Base-by-base conservation (phyloP, 2,797 vertebrate species). In the Enteromius fasciolatus region DNA sequence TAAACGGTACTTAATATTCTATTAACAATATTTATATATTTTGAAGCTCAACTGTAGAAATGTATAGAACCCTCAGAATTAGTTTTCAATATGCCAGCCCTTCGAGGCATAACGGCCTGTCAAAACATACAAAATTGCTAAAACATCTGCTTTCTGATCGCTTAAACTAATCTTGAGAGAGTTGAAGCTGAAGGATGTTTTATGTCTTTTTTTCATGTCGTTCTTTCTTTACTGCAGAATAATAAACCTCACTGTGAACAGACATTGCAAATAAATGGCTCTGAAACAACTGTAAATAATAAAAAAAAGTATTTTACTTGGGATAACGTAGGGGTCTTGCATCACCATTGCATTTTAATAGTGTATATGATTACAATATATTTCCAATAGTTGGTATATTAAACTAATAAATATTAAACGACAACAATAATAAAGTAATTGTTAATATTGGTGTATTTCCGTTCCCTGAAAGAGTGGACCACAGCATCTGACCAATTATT, bases 141-240 rank as follows among this genome's bases (percentile, higher is more conserved):
- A 67, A 82, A 67, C 72, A 82, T 28, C 48, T 75, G 80, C 48
- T 76, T 33, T 67, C 23, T 66, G 28, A 75, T 12, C 23, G 20
- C 41, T 23, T 54, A 31, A 52, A n/a, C 14, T 50, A 52, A 39
- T 73, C 31, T 73, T 64, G 12, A 39, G 69, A 81, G 70, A 50
- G 18, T n/a, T 77, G 39, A 54, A 10, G 31, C 25, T 17, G n/a
- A 57, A 67, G 50, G 48, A 68, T 57, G 48, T 68, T 48, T 28
- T 69, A 44, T 68, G 33, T 81, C n/a, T 41, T 41, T 70, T 39
- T 61, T 54, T 52, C 46, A 8, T 64, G 46, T 75, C 9, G 41
- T 67, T 33, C 23, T 44, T 75, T 52, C 3, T 50, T 67, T 9
- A 17, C 12, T 61, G 39, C 12, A 63, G n/a, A 20, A 50, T 48